Base-by-base conservation (phyloP, 2,113 vertebrate species). In the Nymphicus hollandicus region DNA sequence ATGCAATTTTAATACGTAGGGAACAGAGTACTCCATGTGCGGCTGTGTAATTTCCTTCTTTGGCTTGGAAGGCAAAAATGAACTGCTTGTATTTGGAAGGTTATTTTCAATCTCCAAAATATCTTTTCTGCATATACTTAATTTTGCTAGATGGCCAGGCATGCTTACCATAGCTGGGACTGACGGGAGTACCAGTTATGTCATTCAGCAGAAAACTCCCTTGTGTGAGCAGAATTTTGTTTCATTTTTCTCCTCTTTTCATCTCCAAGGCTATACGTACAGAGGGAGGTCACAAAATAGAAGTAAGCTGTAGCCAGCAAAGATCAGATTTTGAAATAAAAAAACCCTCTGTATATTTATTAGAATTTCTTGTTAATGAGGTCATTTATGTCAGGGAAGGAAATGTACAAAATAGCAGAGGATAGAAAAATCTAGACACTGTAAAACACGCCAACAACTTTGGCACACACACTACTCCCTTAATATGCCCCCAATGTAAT, bases 341-440 rank as follows among this genome's bases (percentile, higher is more conserved):
- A 55, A 39, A 0, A 0, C 4, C 29, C 39, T 77, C 19, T 74
- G 47, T 58, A 72, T 74, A 92, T 43, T 92, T 66, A 88, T 64
- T 95, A 94, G 56, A 85, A 93, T 94, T 92, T 96, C 79, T 96
- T 94, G 81, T 94, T 96, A 94, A 95, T 97, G 77, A 94, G 89
- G 86, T 94, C 86, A 95, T 95, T 94, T 96, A 86, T 95, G 56
- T 97, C 86, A 96, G 77, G 74, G 81, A 64, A 96, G 94, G 94
- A 97, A 96, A 97, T 84, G 92, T 95, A 82, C 77, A 86, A 82
- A 95, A 94, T 80, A 91, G 33, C 55, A 76, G 15, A 81, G 78
- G 64, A 92, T 24, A 93, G 91, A 95, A 96, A 94, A 89, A 94
- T 89, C 65, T 91, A 95, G 86, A 92, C 88, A 60, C 52, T 60